Percentiles rank a stretch among this genome's conserved stretches.
These are phyloP conservation scores for Ectropis crepuscularia DNA, from an alignment of 2,888 invertebrate species.

Conservation along the genomic window DNA sequence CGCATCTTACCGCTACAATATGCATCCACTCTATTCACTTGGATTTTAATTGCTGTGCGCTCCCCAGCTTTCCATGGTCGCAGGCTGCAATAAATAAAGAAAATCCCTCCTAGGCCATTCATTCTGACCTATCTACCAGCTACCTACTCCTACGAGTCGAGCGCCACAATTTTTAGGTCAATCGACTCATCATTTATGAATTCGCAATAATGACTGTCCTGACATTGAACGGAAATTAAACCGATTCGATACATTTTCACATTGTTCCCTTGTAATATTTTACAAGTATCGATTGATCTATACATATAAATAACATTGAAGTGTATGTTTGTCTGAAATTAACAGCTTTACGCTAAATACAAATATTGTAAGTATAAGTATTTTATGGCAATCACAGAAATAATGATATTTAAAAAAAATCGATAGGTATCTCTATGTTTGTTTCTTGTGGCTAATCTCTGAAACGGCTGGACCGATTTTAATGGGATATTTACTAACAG, in stretches of 20 bases:
- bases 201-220: conserved; percentile 48
- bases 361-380: too few species aligned
- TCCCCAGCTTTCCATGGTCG: conserved; percentile 23
- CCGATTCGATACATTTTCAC: conserved; percentile 48
- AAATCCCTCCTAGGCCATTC: conserved; percentile 38
- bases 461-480: too few species aligned
- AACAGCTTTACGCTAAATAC: too few species aligned
- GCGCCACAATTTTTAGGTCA: conserved; percentile 47
- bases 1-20: conserved; percentile 43
- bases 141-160: conserved; percentile 11
- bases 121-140: conserved; percentile 30
- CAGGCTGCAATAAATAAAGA: conserved; percentile 45
- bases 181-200: conserved; percentile 52
- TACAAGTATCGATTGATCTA: conserved; percentile 33
- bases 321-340: too few species aligned
- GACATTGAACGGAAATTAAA: conserved; percentile 57
- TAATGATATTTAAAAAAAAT: too few species aligned
- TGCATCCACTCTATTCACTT: conserved; percentile 38
- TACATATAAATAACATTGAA: too few species aligned
- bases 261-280: conserved; percentile 46
- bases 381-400: too few species aligned
- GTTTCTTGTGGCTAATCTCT: too few species aligned
- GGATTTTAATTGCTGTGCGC: conserved; percentile 49
- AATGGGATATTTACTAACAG: too few species aligned
- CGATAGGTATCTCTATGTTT: too few species aligned